A percentile compares a stretch with the other conserved stretches of the same genome.
These are phyloP conservation scores for Pegoplata infirma DNA, from an alignment of 2,888 invertebrate genomes.

Conservation along the genomic window DNA sequence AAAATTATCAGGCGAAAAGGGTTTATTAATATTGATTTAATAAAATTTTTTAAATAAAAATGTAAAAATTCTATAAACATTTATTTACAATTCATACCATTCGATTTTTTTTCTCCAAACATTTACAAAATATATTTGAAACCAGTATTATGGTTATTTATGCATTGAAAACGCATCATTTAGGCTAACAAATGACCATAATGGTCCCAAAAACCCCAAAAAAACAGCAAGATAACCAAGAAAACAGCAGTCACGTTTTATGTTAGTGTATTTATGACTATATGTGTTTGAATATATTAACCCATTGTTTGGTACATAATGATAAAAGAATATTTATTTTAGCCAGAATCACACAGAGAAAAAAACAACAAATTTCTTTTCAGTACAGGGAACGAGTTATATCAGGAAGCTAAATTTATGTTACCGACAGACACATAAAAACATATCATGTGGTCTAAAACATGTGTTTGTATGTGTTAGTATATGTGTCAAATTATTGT, in stretches of 20 bases:
- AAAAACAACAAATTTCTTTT: neutral
- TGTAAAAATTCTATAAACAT: too few species aligned
- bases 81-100: too few species aligned
- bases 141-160: too few species aligned
- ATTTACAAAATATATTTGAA: too few species aligned
- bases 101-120: too few species aligned
- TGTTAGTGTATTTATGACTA: conserved; percentile 1
- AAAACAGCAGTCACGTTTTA: conserved; percentile 3
- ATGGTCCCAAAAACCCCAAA: neutral
- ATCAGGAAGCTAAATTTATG: neutral
- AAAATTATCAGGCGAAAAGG: too few species aligned
- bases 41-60: too few species aligned
- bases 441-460: neutral
- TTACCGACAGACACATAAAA: too few species aligned
- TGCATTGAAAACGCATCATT: neutral
- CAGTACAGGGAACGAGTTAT: neutral
- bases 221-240: neutral
- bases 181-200: neutral
- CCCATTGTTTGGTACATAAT: conserved; percentile 1
- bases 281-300: neutral
- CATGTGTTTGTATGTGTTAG: neutral
- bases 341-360: neutral
- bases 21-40: too few species aligned
- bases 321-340: conserved; percentile 1
- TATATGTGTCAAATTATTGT: too few species aligned